Percentiles rank a stretch among this genome's conserved stretches.
These are phyloP conservation scores for Calameuta pallipes DNA, from an alignment of 2,888 invertebrate genomes.

Conservation along the genomic window DNA sequence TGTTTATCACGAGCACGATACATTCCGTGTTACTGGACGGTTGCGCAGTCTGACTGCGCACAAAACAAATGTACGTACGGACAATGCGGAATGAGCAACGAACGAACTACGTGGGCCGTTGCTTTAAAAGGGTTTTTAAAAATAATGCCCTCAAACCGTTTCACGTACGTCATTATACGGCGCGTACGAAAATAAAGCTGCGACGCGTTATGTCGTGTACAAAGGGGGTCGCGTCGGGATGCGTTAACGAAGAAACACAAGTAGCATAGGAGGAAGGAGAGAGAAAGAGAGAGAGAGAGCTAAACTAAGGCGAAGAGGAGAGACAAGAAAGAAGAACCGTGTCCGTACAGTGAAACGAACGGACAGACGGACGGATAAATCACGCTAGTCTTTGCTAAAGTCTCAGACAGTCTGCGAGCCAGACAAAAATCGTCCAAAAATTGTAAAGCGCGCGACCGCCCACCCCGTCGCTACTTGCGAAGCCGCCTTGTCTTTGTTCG, in stretches of 20 bases:
- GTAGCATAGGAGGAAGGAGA: conserved; percentile 7
- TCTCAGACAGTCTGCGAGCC: conserved; percentile 24
- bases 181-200: conserved; percentile 46
- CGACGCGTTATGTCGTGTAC: conserved; percentile 9
- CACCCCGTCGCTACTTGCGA: conserved; percentile 21
- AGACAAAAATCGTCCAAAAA: conserved; percentile 60
- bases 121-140: background rate
- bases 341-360: conserved; percentile 11
- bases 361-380: conserved; percentile 50
- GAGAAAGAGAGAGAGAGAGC: background rate
- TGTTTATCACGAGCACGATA: background rate
- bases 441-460: conserved; percentile 36
- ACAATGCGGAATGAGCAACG: background rate
- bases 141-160: conserved; percentile 28
- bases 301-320: conserved; percentile 18
- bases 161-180: conserved; percentile 45
- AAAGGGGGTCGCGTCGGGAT: conserved; percentile 5
- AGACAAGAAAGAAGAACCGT: conserved; percentile 10
- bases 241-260: background rate
- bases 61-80: background rate
- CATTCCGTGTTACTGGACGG: background rate
- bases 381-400: conserved; percentile 39
- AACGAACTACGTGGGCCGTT: background rate
- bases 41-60: background rate
- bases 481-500: background rate